Conservation (phyloP, 1,140 invertebrate species). For the Pygmarrhopalites habei region DNA sequence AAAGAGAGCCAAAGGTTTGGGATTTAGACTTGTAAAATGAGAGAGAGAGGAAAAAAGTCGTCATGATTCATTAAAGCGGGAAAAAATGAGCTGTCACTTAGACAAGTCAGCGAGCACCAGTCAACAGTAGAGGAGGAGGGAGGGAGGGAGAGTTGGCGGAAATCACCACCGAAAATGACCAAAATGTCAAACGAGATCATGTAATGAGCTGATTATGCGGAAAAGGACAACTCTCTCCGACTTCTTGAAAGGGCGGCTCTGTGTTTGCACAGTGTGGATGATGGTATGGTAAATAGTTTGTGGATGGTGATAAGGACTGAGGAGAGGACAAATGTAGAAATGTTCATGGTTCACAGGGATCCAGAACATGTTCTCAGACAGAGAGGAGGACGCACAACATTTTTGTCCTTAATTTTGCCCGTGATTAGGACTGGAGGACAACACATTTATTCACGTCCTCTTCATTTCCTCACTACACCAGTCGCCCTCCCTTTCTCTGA, state of each 20-base stretch:
- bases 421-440: slow-evolving; percentile 4
- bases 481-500: too few species aligned
- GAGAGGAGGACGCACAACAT: background rate
- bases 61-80: slow-evolving; percentile 31
- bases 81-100: slow-evolving; percentile 35
- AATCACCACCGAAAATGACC: slow-evolving; percentile 26
- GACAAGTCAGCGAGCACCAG: slow-evolving; percentile 9
- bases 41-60: background rate
- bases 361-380: background rate
- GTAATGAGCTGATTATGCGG: slow-evolving; percentile 34
- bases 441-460: slow-evolving; percentile 30
- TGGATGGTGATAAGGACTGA: too few species aligned
- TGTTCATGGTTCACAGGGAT: background rate
- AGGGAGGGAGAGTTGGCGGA: slow-evolving; percentile 8
- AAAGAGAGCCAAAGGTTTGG: background rate
- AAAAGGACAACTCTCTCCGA: slow-evolving; percentile 9
- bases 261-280: background rate
- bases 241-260: too few species aligned
- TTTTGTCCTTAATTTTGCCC: slow-evolving; percentile 12
- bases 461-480: slow-evolving; percentile 28
- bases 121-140: too few species aligned
- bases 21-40: background rate
- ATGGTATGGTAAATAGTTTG: background rate
- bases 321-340: too few species aligned
- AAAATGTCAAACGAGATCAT: slow-evolving; percentile 27